Base-by-base conservation (phyloP, 2,888 invertebrate species). In the Spodoptera picta region DNA sequence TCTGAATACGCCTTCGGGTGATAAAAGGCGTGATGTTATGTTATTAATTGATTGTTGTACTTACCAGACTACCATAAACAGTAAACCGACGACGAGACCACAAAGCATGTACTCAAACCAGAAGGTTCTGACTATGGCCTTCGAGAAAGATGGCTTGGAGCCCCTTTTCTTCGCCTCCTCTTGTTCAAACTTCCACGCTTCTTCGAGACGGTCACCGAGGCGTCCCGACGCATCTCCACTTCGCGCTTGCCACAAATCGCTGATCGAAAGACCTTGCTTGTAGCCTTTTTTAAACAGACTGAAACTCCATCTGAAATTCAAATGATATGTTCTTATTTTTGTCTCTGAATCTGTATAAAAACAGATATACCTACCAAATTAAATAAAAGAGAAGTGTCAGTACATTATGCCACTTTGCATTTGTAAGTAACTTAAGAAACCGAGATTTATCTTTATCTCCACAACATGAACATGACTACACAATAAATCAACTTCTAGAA, bases 161-260 rank as follows among this genome's bases (percentile, higher is more conserved):
- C 89, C 88, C 41, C 80, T 73, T 53, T 84, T 85, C 48, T 87
- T 86, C 0, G 94, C 90, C 60, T 83, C 80, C 43, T 83, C 79
- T 41, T 95, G 61, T 83, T 96, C 96, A 48, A 87, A 81, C 43
- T 91, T 85, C 96, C 96, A 96, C 73, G 94, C 95, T 92, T 87
- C 89, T 86, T 95, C 96, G 48, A 96, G 86, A 49, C 86, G 87
- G 81, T 96, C 93, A 11, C 96, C 96, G 24, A 96, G 88, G 19
- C 82, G 82, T 69, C 95, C 94, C 1, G 96, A 96, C 43, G 90
- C 84, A 84, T 96, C 96, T 24, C 88, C 87, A 19, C 89, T 84
- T 9, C 95, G 87, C n/a, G 95, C 91, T 79, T 95, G 95, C 83
- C 95, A 96, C 10, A 96, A 85, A 83, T 96, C 96, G 75, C 95